Evolutionary conservation across 1,140 invertebrate genomes (phyloP), one percentile per base, ranked within the genome.

Genomic region (Coboldia fuscipes): DNA sequence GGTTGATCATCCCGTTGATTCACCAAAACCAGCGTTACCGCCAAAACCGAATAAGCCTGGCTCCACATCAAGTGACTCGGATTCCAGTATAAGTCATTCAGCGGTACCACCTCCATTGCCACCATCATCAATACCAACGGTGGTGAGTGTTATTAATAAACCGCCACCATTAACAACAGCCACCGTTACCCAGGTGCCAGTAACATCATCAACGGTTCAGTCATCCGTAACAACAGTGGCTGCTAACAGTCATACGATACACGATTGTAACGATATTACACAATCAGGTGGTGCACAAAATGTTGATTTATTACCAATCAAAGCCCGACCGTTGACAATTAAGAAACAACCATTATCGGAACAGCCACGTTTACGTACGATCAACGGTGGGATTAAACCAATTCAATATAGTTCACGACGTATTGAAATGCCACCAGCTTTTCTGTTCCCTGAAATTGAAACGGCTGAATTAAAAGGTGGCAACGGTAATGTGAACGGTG

Each of bases 401-500:
- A 26, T 39, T 6, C 38, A 39, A 7, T 36, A 36, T 12, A 12
- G 44, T 23, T 58, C 61, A 41, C 60, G 75, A 33, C 58, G 72
- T 28, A 83, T 75, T 43, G 80, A 82, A 55, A 78, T 84, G 71
- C 76, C 78, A 21, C 76, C 77, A 13, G 67, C 74, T 14, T 81
- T 79, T 49, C 58, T 81, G 24, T 82, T 81, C 51, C 73, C 75
- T 15, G 77, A 82, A 56, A 72, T 67, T 44, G 71, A 75, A 32
- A 47, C 42, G 10, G 37, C 48, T 5, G 53, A 60, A 39, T 38
- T 41, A 9, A 36, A 35, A 32, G 37, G 34, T 17, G 34, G 23
- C 24, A 50, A 37, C 19, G 40, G 37, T 29, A 42, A 46, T 36
- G 22, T 31, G 9, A 45, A 42, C 26, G 41, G 41, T 22, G 43